These are phyloP conservation scores for Pseudococcus jackbeardsleyi DNA, from an alignment of 2,888 invertebrate genomes.

Conservation along the genomic window DNA sequence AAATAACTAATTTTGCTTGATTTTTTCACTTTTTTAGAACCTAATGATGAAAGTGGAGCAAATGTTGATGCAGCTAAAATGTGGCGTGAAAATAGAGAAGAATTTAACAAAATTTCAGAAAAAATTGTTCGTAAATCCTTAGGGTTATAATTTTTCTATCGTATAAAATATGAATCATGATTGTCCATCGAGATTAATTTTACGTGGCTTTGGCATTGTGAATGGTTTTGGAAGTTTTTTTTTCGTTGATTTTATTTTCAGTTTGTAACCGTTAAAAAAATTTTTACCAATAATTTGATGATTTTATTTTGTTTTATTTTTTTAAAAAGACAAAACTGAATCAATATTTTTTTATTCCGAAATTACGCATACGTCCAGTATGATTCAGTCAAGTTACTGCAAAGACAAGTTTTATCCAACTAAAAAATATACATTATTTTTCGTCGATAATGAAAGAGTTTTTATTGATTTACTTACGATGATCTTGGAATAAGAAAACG, in stretches of 20 bases:
- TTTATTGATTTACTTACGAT: neutral
- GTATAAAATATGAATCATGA: neutral
- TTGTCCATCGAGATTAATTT: neutral
- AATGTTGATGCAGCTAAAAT: conserved; percentile 99
- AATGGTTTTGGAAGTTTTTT: neutral
- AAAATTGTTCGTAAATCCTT: conserved; percentile 82
- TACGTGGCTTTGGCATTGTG: neutral
- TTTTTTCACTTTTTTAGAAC: conserved; percentile 76
- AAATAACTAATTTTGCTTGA: neutral
- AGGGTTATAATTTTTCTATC: conserved; percentile 68
- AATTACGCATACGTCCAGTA: neutral
- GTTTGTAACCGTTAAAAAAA: neutral
- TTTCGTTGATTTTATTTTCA: neutral
- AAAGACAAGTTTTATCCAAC: neutral
- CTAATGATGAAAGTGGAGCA: conserved; percentile 99
- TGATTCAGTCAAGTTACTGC: neutral
- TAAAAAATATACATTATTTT: neutral
- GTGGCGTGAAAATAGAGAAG: conserved; percentile 95
- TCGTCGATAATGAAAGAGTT: neutral
- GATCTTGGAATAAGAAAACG: neutral
- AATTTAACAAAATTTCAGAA: conserved; percentile 94
- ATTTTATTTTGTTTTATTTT: neutral
- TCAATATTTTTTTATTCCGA: neutral
- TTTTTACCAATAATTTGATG: neutral
- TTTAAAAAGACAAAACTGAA: neutral